Base-by-base conservation (phyloP, 2,797 vertebrate species). In the Echiichthys vipera region DNA sequence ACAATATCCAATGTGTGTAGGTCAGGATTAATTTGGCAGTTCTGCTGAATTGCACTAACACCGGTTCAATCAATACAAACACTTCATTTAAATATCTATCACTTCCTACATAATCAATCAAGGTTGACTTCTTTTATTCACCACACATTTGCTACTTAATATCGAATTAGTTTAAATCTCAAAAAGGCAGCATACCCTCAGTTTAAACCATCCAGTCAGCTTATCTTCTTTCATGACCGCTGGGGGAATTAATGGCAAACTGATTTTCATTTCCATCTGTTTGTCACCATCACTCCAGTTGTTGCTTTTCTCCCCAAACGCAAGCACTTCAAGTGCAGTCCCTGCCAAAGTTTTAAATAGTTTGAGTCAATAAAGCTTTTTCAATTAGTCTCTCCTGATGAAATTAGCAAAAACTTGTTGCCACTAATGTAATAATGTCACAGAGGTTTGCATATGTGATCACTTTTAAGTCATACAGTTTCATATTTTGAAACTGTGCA, bases 381-480 rank as follows among this genome's bases (percentile, higher is more conserved):
- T 25, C 57, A 70, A 57, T 40, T 18, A 45, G 56, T 68, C 30
- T 11, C 22, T 32, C 24, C 49, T 50, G 42, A 56, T 57, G 49
- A 58, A 77, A 72, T 74, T 30, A 57, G 27, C 65, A 20, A 49
- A 53, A 20, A 68, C 47, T 55, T 29, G 14, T 49, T 49, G 24
- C 51, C 32, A 27, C 43, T 32, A 14, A 46, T 65, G 17, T 37
- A 49, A 73, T 68, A 53, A 61, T 53, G 53, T 71, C 43, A 42
- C 25, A 25, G 36, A 39, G 62, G 22, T 72, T 71, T 66, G 72
- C 84, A 84, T 74, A 75, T 50, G 69, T 50, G 34, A 58, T 74
- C 15, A 32, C 37, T 27, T 57, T n/a, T 17, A 0, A 37, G 30
- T 10, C 51, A 49, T 55, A 71, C 25, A 64, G n/a, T n/a, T n/a